Evolutionary conservation across 1,140 invertebrate species (phyloP).

Genomic region (Macrocentrus cingulum): DNA sequence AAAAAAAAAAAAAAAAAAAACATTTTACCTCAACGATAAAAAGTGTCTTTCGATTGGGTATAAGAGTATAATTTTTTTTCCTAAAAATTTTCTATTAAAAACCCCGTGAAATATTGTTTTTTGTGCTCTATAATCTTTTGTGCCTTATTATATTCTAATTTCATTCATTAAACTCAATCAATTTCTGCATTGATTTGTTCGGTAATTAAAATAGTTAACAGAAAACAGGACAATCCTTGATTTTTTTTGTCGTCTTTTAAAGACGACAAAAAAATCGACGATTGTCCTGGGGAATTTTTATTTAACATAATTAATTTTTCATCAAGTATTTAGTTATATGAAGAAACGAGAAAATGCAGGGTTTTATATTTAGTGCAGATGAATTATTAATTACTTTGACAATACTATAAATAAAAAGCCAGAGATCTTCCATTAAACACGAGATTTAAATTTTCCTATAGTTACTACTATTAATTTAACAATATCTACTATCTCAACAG

Average conservation of each 20-base stretch:
- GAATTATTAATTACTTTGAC: too few species aligned
- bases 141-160: background rate
- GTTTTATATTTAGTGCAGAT: too few species aligned
- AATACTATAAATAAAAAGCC: too few species aligned
- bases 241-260: conserved; percentile 3
- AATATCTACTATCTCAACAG: too few species aligned
- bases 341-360: too few species aligned
- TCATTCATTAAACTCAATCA: background rate
- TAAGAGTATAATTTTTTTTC: background rate
- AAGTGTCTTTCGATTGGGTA: background rate
- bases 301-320: background rate
- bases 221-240: conserved; percentile 8
- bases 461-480: too few species aligned
- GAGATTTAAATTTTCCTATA: too few species aligned
- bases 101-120: background rate
- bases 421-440: too few species aligned
- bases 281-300: conserved; percentile 10
- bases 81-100: background rate
- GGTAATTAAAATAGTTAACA: background rate
- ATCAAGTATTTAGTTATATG: too few species aligned
- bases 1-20: too few species aligned
- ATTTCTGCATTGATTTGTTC: background rate
- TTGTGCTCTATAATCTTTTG: background rate
- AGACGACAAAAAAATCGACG: conserved; percentile 1
- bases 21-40: too few species aligned